Evolutionary conservation across 1,140 invertebrate species (phyloP), one percentile per base, ranked within the genome.

Genomic region (Hydropsyche tenuis): DNA sequence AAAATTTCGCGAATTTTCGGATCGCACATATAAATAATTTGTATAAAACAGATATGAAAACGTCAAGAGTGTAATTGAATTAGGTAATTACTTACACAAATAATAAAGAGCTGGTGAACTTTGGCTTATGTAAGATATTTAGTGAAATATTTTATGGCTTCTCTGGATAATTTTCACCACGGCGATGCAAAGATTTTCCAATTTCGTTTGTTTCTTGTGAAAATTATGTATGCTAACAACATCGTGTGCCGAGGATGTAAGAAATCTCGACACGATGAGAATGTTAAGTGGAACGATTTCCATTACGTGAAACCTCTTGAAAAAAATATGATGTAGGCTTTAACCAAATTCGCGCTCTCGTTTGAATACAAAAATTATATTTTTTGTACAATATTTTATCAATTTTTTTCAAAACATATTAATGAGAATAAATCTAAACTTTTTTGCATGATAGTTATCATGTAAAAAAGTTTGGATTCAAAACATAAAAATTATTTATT

Each of bases 151-250:
- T 51, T 5, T 51, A 51, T 20, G 46, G 46, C 46, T 51, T 51
- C 14, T 51, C 46, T 20, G 46, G 18, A 51, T 4, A 16, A 51
- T 51, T 51, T 51, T 51, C 18, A 16, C 18, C 3, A 14, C 3
- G 30, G 46, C 46, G 14, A 16, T 14, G 46, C 14, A 51, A 51
- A 25, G 23, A 62, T 62, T 62, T 62, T 62, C 22, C 56, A 62
- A 62, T 62, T 62, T 62, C 23, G n/a, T 62, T 62, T 62, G 43
- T 68, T 68, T 68, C 43, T 11, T 1, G 18, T 18, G 48, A 12
- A 70, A 70, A 70, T 70, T 70, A 70, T 70, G 68, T 70, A 70
- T 70, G 68, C 68, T 56, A 70, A 70, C 68, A 70, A 12, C 68
- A 22, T 70, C 30, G 42, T 70, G 23, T 20, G 20, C 22, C 56